Evolutionary conservation across 2,113 vertebrate species (phyloP).

Genomic region (Corynorhinus townsendii): DNA sequence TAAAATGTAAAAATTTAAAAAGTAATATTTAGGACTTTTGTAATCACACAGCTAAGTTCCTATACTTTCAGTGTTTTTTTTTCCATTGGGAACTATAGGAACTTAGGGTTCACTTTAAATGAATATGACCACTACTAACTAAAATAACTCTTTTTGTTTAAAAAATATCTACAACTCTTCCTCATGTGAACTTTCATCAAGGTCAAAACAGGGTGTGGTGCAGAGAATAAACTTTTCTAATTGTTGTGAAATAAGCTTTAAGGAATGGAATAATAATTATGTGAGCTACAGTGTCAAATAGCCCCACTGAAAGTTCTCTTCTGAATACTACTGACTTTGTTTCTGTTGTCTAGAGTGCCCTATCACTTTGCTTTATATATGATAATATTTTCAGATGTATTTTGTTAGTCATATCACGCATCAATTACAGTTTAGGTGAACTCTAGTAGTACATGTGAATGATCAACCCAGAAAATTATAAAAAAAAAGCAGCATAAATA

Average conservation of each 20-base stretch:
- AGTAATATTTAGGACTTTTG: background rate
- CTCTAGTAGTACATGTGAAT: background rate
- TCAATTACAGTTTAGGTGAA: background rate
- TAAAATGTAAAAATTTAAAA: background rate
- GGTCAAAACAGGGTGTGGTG: background rate
- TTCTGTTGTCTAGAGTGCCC: background rate
- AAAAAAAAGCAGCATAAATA: background rate
- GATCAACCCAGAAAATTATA: background rate
- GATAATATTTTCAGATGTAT: background rate
- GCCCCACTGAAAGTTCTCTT: background rate
- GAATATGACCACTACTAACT: background rate
- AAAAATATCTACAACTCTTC: background rate
- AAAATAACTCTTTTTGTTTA: constrained; percentile 1
- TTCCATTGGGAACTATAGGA: background rate
- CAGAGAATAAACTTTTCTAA: background rate
- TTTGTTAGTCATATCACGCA: background rate
- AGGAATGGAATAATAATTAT: background rate
- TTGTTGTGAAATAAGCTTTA: background rate
- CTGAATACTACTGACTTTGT: background rate
- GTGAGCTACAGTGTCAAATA: background rate
- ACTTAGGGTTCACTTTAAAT: background rate
- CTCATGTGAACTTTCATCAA: background rate
- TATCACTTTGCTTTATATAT: background rate
- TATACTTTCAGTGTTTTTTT: background rate
- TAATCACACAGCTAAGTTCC: background rate